Base-by-base conservation (phyloP, 2,888 invertebrate species). In the Amblyteles armatorius region DNA sequence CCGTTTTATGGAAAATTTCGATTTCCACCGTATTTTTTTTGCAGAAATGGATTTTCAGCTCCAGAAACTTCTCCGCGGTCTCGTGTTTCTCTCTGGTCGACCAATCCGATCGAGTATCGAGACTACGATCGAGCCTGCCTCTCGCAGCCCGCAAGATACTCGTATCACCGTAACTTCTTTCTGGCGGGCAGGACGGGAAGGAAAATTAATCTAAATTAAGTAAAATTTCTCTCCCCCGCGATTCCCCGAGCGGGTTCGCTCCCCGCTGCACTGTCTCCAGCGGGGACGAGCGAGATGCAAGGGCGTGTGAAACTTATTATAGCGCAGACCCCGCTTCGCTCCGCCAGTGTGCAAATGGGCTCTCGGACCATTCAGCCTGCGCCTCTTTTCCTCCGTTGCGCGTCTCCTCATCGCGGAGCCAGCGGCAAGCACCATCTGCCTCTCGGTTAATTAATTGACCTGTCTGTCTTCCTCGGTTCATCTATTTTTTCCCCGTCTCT, bases 381-480 rank as follows among this genome's bases (percentile, higher is more conserved):
- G 81, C 84, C 68, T 44, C 19, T 29, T 33, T 73, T 76, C 67
- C 78, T 73, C 67, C 52, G 72, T 74, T 44, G 36, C 9, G 63
- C 67, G 52, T 81, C 74, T 60, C 13, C 74, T 60, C 13, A 67
- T 13, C 22, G 22, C 73, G 52, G 74, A 71, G 79, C 68, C 83
- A 29, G 52, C 71, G 82, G 71, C 71, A 33, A 52, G 87, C 85
- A 83, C 89, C 90, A 90, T 90, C 90, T 90, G 90, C 90, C 88
- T 79, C 83, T 82, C 73, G 78, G 85, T 90, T 90, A 90, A 90
- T 90, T 90, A 90, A 90, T 90, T 87, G 90, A 88, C 88, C 87
- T 63, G 88, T 82, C 87, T 85, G 86, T 86, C 88, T 87, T 83
- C 73, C 72, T 79, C 87, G 81, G 72, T 74, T 60, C 76, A 87